A percentile compares a stretch with the other conserved stretches of the same genome.
These are phyloP conservation scores for Timema cristinae DNA, from an alignment of 2,888 invertebrate species.

Conservation along the genomic window DNA sequence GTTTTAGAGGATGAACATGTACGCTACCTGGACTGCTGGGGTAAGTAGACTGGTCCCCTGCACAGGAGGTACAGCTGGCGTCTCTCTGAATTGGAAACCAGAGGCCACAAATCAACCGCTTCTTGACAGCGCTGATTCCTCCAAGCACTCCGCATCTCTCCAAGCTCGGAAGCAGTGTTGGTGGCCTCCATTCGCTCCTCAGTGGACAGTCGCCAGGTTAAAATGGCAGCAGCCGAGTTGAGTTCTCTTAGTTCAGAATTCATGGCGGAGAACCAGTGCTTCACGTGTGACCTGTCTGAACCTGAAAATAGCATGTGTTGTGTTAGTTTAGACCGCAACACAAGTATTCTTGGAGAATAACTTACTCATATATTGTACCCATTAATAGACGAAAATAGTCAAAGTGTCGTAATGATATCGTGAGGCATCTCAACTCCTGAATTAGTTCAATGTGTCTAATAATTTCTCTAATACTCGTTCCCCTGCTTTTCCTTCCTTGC, in stretches of 20 bases:
- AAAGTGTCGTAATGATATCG: too few relatives aligned
- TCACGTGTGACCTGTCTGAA: too few relatives aligned
- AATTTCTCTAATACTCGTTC: too few relatives aligned
- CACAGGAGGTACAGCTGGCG: conserved; percentile 59
- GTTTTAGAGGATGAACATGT: background rate
- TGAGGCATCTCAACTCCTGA: too few relatives aligned
- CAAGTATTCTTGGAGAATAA: too few relatives aligned
- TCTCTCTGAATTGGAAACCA: conserved; percentile 40
- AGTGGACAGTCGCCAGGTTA: conserved; percentile 47
- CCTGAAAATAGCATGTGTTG: too few relatives aligned
- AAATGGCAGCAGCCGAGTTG: conserved; percentile 44
- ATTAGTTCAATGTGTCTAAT: too few relatives aligned
- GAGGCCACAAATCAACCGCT: conserved; percentile 41
- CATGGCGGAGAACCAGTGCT: conserved; percentile 20
- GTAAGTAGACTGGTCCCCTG: conserved; percentile 57
- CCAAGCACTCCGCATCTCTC: conserved; percentile 25
- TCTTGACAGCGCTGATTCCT: conserved; percentile 33
- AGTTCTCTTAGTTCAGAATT: conserved; percentile 39
- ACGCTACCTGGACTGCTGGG: conserved; percentile 51
- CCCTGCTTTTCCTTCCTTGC: too few relatives aligned
- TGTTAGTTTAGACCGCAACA: too few relatives aligned
- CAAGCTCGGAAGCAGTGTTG: conserved; percentile 32
- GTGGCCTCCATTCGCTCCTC: conserved; percentile 41
- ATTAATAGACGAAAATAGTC: too few relatives aligned
- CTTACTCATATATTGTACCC: too few relatives aligned